Evolutionary conservation across 2,888 invertebrate genomes (phyloP).

Genomic region (Incurvaria masculella): DNA sequence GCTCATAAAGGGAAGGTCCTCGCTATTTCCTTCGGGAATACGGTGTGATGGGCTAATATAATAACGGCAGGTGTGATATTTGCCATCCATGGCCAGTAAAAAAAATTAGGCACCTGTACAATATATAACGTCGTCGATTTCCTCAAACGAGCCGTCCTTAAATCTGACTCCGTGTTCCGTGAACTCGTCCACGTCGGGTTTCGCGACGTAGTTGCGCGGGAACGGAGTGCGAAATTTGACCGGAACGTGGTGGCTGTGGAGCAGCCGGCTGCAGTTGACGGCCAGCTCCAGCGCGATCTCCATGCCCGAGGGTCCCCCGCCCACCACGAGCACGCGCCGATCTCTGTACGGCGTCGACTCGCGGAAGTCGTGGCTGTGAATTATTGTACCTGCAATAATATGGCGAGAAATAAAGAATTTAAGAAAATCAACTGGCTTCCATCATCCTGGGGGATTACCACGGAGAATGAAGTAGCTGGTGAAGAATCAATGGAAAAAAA

Average conservation of each 20-base stretch:
- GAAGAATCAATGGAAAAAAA: too few species aligned
- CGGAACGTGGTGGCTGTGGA: slow-evolving; percentile 51
- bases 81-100: too few species aligned
- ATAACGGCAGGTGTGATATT: too few species aligned
- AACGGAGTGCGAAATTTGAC: slow-evolving; percentile 36
- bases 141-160: slow-evolving; percentile 56
- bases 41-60: too few species aligned
- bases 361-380: slow-evolving; percentile 74
- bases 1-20: too few species aligned
- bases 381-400: slow-evolving; percentile 55
- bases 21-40: too few species aligned
- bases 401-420: too few species aligned
- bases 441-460: too few species aligned
- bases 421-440: too few species aligned
- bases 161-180: slow-evolving; percentile 54
- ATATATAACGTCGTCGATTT: slow-evolving; percentile 64
- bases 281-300: slow-evolving; percentile 67
- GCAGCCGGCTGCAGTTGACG: slow-evolving; percentile 33
- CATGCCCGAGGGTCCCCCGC: slow-evolving; percentile 70
- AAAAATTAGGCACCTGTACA: too few species aligned
- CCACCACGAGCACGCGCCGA: slow-evolving; percentile 62
- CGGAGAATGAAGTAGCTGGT: too few species aligned
- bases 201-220: slow-evolving; percentile 46
- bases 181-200: slow-evolving; percentile 50
- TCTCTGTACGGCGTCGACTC: slow-evolving; percentile 55